Evolutionary conservation across 1,140 invertebrate genomes (phyloP), one percentile per base, ranked within the genome.

Genomic region (Papilio glaucus): DNA sequence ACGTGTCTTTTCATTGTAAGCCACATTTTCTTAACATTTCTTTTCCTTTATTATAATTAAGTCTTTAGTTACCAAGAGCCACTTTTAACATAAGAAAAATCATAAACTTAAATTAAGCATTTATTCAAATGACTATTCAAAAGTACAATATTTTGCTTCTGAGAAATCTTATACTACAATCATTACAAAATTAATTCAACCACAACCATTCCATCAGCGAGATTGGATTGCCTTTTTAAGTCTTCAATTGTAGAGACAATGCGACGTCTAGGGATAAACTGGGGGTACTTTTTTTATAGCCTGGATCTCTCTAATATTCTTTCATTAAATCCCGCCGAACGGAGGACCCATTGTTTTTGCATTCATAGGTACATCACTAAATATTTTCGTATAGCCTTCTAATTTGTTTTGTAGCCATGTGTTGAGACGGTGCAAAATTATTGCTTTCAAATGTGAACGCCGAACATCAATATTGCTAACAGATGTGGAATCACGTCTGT

Each of bases 171-270:
- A 67, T 15, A 67, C 18, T 42, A 45, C 12, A 39, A 42, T 42
- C 39, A 45, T 67, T 67, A 67, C 39, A 24, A 67, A 67, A 67
- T 67, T 67, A 67, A 67, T 41, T 67, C 9, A 57, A 57, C 63
- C 39, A 42, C 38, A 67, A 9, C 39, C 42, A 69, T 69, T 33
- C 24, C 42, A 69, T 69, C 67, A 69, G 42, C 26, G 42, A 69
- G 67, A 69, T 69, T 69, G 67, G 67, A 69, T 69, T 53, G 67
- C 67, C 63, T 67, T 67, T 68, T 69, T 69, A 69, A 69, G 67
- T 49, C 67, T 49, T 69, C 67, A 69, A 69, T 69, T 69, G 42
- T 29, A 33, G 21, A 69, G 42, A 69, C 42, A 69, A 69, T 49
- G n/a, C 42, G 67, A 26, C 45, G 24, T 15, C 26, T 39, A 26